A percentile compares a stretch with the other conserved stretches of the same genome.
Evolutionary conservation across 2,888 invertebrate species (phyloP).

Genomic region (Lasius fuliginosus): DNA sequence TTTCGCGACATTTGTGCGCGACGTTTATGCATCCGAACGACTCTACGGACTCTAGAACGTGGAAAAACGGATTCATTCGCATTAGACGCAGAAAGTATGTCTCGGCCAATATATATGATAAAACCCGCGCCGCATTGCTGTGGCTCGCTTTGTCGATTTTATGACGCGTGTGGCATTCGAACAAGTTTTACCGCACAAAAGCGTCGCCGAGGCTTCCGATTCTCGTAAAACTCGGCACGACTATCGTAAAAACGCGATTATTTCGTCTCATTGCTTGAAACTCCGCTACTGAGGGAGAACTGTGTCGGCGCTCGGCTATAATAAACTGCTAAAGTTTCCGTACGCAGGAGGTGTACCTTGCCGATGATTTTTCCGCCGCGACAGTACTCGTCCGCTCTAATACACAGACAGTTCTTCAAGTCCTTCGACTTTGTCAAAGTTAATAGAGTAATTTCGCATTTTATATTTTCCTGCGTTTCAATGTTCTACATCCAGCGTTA

Average conservation of each 20-base stretch:
- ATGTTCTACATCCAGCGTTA: not conserved
- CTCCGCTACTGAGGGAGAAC: slow-evolving; percentile 26
- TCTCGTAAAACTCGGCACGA: slow-evolving; percentile 55
- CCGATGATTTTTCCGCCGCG: slow-evolving; percentile 45
- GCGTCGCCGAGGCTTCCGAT: slow-evolving; percentile 56
- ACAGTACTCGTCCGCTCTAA: not conserved
- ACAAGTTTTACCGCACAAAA: slow-evolving; percentile 53
- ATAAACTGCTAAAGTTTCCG: slow-evolving; percentile 55
- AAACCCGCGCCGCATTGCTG: not conserved
- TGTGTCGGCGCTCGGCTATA: slow-evolving; percentile 42
- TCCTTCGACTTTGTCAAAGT: slow-evolving; percentile 15
- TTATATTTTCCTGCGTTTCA: not conserved
- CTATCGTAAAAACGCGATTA: slow-evolving; percentile 65
- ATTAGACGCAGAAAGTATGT: slow-evolving; percentile 32
- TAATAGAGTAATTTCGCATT: slow-evolving; percentile 37
- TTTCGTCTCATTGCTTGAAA: slow-evolving; percentile 56
- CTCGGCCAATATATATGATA: slow-evolving; percentile 23
- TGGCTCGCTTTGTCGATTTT: slow-evolving; percentile 47
- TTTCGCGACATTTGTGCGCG: not conserved
- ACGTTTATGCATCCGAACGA: slow-evolving; percentile 18
- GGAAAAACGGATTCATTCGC: slow-evolving; percentile 16
- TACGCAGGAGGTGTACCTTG: slow-evolving; percentile 21
- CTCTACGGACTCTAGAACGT: not conserved
- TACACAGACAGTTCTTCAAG: slow-evolving; percentile 1
- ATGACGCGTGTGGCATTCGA: slow-evolving; percentile 57